Evolutionary conservation across 1,140 invertebrate species (phyloP), one percentile per base, ranked within the genome.

Genomic region (Helicoverpa armigera): DNA sequence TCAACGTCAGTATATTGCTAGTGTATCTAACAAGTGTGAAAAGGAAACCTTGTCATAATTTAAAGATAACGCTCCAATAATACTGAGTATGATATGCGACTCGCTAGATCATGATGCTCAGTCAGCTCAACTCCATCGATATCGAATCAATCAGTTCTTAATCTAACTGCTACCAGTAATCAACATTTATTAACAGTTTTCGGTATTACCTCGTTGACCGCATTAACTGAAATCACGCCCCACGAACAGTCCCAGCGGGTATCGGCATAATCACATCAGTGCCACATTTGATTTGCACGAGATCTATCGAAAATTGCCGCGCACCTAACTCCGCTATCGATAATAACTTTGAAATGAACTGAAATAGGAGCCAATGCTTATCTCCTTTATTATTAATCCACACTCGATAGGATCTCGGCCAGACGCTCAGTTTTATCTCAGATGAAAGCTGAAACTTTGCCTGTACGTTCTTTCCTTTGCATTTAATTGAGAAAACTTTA

Each of bases 361-460:
- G 82, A 87, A 90, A 88, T 88, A 85, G 83, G 76, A 81, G 78
- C 86, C 82, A 85, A 86, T 87, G 79, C 79, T 87, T 86, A 83
- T 83, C 78, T 89, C 89, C 87, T 90, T 88, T 86, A 87, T 87
- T 92, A 91, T 91, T 91, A 92, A 91, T 92, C 90, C 89, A 83
- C 84, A 84, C 79, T 77, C 82, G 90, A 90, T 90, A 88, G 87
- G 85, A 88, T 86, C 86, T 87, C 74, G 80, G 76, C 86, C 88
- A 90, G 91, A 93, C 90, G 89, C 81, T 83, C 88, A 78, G 86
- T 88, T 88, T 90, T 93, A 92, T 92, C 90, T 89, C 80, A 84
- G 88, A 89, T 92, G 85, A 88, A 87, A 88, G 83, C 87, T 87
- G 74, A 88, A 93, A 93, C 88, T 93, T 93, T 81, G 73, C 86